Evolutionary conservation across 2,888 invertebrate genomes (phyloP).

Genomic region (Dugesia japonica): DNA sequence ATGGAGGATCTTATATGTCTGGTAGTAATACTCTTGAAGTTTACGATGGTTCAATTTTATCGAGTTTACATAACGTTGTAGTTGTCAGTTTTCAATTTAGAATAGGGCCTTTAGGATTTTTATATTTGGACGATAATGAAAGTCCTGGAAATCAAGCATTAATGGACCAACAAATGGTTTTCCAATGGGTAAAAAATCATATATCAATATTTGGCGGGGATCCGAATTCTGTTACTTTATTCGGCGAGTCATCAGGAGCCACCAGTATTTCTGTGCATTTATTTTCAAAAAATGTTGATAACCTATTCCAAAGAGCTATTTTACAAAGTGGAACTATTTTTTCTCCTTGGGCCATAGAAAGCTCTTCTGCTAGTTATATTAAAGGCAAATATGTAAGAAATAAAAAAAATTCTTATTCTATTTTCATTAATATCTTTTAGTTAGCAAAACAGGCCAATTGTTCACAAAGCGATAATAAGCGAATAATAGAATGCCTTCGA

Average conservation of each 20-base stretch:
- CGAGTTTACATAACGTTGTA: constrained; percentile 35
- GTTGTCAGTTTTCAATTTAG: constrained; percentile 36
- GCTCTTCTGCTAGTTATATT: background rate
- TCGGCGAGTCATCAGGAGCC: constrained; percentile 40
- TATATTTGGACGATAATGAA: constrained; percentile 35
- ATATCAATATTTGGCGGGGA: constrained; percentile 40
- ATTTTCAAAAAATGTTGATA: background rate
- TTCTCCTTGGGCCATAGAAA: background rate
- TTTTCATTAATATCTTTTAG: background rate
- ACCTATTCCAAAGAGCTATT: background rate
- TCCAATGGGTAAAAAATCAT: constrained; percentile 36
- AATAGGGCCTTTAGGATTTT: constrained; percentile 36
- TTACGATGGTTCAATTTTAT: constrained; percentile 32
- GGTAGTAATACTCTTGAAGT: constrained; percentile 32
- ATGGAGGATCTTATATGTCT: constrained; percentile 80
- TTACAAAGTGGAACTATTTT: constrained; percentile 13
- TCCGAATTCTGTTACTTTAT: constrained; percentile 38
- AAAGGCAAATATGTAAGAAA: background rate
- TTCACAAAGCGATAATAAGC: background rate
- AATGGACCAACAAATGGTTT: constrained; percentile 36
- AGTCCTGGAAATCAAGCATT: constrained; percentile 36
- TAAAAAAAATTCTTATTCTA: background rate
- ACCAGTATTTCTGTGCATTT: background rate
- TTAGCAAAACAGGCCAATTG: background rate
- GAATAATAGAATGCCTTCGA: background rate